Percentiles rank a stretch among this genome's conserved stretches.
phyloP scores from a whole-genome alignment of 2,888 invertebrate genomes.

The Leptodirus hochenwartii region DNA sequence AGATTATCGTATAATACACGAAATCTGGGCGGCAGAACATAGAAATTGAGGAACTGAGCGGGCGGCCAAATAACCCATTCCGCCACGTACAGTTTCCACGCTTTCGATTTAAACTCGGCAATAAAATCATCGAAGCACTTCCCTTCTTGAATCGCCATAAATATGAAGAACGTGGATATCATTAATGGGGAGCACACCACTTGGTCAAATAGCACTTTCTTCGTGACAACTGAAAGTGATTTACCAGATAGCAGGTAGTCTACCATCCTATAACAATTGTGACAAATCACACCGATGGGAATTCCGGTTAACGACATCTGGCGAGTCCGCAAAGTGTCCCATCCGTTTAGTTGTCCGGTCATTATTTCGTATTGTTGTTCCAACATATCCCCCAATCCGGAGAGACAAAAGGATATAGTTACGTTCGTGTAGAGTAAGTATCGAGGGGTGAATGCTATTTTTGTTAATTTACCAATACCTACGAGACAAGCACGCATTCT shows the following conservation, averaged over 20 bases:
- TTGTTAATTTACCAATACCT: constrained; percentile 17
- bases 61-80: constrained; percentile 91
- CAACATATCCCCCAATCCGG: constrained; percentile 59
- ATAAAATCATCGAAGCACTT: constrained; percentile 39
- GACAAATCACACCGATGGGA: constrained; percentile 61
- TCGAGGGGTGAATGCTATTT: constrained; percentile 38
- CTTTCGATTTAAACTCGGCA: constrained; percentile 53
- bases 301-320: constrained; percentile 66
- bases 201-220: constrained; percentile 72
- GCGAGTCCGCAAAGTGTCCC: constrained; percentile 41
- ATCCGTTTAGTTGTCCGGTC: constrained; percentile 32
- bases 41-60: constrained; percentile 85
- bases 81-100: constrained; percentile 58
- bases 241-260: constrained; percentile 56
- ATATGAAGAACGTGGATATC: constrained; percentile 59
- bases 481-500: too few species aligned
- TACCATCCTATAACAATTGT: constrained; percentile 69
- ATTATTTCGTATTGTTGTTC: constrained; percentile 64
- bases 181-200: constrained; percentile 65
- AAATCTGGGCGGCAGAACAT: constrained; percentile 60
- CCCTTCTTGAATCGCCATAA: constrained; percentile 53
- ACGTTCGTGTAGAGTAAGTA: constrained; percentile 67
- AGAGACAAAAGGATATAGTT: constrained; percentile 53
- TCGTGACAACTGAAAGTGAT: constrained; percentile 41
- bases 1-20: constrained; percentile 76